Percentiles rank a stretch among this genome's conserved stretches.
Conservation (phyloP, 2,797 vertebrate genomes). For the Buphagus erythrorhynchus region DNA sequence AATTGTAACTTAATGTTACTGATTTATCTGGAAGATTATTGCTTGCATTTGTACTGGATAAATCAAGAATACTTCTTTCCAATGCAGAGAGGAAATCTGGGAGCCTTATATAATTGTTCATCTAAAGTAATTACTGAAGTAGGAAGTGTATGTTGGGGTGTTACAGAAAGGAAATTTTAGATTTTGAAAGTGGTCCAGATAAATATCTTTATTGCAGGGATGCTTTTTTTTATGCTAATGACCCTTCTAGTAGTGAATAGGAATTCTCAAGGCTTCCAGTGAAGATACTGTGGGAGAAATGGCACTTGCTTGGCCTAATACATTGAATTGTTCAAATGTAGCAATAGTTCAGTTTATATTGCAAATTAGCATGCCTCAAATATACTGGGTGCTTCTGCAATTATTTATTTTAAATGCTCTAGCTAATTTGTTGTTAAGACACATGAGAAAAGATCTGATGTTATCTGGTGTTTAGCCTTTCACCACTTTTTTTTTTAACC, state of each 20-base stretch:
- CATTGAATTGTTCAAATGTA: neutral
- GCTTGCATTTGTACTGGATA: neutral
- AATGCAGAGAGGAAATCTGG: neutral
- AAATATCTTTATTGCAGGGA: neutral
- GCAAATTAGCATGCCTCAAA: neutral
- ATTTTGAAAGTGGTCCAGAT: constrained; percentile 18
- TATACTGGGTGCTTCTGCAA: neutral
- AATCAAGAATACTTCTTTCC: neutral
- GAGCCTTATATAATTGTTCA: constrained; percentile 14
- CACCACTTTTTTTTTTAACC: neutral
- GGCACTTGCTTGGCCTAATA: neutral
- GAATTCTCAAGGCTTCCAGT: neutral
- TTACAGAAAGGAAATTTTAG: neutral
- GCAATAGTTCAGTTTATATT: neutral
- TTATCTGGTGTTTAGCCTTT: neutral
- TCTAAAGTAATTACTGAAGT: constrained; percentile 27
- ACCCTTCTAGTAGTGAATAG: neutral
- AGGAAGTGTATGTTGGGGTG: neutral
- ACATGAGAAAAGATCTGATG: neutral
- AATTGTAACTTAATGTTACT: neutral
- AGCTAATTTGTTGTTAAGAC: neutral
- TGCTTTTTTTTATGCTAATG: neutral
- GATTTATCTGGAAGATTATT: neutral
- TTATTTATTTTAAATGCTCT: neutral
- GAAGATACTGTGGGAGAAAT: neutral